These are phyloP conservation scores for Apodemus agrarius DNA, from an alignment of 2,797 vertebrate species.

Conservation along the genomic window DNA sequence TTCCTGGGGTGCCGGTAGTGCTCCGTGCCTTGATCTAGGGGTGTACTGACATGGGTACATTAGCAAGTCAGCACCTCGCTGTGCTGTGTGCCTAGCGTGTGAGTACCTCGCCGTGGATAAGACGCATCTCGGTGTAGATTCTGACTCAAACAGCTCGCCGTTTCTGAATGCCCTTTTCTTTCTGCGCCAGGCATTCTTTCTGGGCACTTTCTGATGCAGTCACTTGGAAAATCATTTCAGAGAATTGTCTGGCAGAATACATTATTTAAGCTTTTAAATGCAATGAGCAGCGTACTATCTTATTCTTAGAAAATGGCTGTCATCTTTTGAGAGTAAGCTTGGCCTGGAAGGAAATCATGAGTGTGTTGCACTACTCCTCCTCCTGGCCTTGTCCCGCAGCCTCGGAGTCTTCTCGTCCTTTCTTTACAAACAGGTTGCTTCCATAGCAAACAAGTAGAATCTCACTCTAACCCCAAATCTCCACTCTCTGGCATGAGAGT, in stretches of 20 bases:
- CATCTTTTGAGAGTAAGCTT: conserved; percentile 45
- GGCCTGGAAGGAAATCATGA: conserved; percentile 17
- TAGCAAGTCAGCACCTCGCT: background rate
- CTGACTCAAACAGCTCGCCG: background rate
- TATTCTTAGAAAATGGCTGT: conserved; percentile 72
- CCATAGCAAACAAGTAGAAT: background rate
- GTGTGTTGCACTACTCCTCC: background rate
- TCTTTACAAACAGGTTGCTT: background rate
- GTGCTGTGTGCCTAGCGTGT: background rate
- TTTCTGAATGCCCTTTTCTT: conserved; percentile 39
- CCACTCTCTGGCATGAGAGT: background rate
- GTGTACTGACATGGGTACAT: background rate
- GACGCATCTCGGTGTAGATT: background rate
- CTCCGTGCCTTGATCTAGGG: background rate
- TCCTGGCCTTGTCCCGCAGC: background rate
- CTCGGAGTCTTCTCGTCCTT: background rate
- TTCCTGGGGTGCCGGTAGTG: background rate
- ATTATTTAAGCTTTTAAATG: conserved; percentile 72
- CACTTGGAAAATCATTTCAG: conserved; percentile 77
- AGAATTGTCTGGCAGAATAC: conserved; percentile 72
- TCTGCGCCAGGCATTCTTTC: conserved; percentile 41
- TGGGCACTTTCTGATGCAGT: conserved; percentile 70
- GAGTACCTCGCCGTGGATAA: background rate
- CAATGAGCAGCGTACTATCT: conserved; percentile 34
- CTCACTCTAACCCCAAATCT: background rate